Conservation (phyloP, 1,140 invertebrate species). For the Cyclargus thomasi region DNA sequence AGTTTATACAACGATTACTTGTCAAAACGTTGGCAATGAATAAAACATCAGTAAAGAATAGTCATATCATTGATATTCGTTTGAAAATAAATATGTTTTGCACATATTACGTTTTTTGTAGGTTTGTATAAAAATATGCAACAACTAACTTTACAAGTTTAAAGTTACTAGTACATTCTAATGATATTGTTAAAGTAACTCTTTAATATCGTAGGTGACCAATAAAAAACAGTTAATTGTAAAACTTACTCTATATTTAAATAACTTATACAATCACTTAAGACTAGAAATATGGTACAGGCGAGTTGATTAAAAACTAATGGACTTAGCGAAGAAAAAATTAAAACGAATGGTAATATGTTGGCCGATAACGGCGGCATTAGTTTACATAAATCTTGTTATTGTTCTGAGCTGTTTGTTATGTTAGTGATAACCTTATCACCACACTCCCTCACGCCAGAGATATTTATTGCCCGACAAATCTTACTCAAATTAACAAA, state of each 20-base stretch:
- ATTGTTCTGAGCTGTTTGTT: constrained; percentile 22
- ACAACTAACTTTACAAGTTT: too few relatives aligned
- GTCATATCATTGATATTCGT: neutral
- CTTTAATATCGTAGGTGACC: too few relatives aligned
- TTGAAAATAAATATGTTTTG: neutral
- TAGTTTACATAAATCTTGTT: constrained; percentile 16
- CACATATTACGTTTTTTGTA: too few relatives aligned
- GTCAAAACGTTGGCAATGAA: constrained; percentile 23
- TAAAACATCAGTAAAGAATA: constrained; percentile 20
- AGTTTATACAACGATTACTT: neutral
- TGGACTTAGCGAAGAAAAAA: neutral
- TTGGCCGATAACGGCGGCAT: constrained; percentile 9
- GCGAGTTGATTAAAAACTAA: neutral
- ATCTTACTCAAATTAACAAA: constrained; percentile 16
- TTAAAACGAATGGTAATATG: neutral
- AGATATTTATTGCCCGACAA: constrained; percentile 18
- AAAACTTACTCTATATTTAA: constrained; percentile 22
- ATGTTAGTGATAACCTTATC: constrained; percentile 29
- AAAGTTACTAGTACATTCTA: too few relatives aligned
- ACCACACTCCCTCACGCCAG: constrained; percentile 20
- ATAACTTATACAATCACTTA: constrained; percentile 33
- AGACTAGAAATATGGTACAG: constrained; percentile 38
- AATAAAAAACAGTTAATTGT: neutral
- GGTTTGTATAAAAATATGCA: too few relatives aligned
- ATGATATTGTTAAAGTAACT: too few relatives aligned